Conservation (phyloP, 2,797 vertebrate species). For the Delichon dasypus region DNA sequence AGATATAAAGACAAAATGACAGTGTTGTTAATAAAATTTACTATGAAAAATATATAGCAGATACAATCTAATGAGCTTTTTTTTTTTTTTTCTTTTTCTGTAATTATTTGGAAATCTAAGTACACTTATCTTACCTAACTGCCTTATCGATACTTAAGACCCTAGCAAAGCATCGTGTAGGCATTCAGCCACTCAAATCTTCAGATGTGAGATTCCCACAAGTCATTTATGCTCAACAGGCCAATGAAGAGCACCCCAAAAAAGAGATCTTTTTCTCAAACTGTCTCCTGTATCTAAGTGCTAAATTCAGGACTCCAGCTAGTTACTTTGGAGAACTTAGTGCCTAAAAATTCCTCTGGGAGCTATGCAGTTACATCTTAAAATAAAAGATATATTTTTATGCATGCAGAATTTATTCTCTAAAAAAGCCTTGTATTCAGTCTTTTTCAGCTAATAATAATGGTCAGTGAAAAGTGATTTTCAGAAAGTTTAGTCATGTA, state of each 20-base stretch:
- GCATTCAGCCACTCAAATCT: background rate
- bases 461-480: background rate
- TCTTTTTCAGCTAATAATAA: background rate
- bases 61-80: background rate
- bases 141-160: background rate
- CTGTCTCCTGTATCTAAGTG: background rate
- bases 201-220: background rate
- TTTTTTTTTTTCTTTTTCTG: background rate
- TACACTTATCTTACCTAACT: background rate
- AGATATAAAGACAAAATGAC: background rate
- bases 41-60: background rate
- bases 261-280: background rate
- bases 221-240: background rate
- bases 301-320: rapidly evolving
- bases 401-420: background rate
- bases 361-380: background rate
- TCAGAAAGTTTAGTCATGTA: background rate
- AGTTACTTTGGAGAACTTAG: background rate
- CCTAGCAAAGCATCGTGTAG: background rate
- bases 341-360: background rate
- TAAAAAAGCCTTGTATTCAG: rapidly evolving
- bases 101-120: background rate
- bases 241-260: background rate
- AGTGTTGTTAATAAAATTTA: background rate
- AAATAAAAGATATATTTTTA: background rate